Percentiles rank a stretch among this genome's conserved stretches.
phyloP scores from a whole-genome alignment of 2,113 vertebrate species.

The Terrapene triunguis region DNA sequence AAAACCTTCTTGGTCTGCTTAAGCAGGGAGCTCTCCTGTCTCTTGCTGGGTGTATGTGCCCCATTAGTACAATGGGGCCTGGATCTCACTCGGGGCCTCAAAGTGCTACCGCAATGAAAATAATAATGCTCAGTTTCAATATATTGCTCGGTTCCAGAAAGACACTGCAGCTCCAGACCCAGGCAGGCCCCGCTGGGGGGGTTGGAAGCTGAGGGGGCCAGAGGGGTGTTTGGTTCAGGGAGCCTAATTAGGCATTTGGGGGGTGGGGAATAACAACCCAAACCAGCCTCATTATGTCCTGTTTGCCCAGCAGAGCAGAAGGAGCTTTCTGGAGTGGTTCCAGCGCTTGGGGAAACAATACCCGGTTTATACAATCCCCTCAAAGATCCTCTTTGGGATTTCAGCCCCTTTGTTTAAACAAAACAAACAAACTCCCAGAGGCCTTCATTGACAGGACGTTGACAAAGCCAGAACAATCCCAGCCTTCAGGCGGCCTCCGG shows the following conservation, averaged over 20 bases:
- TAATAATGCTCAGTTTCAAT: background rate
- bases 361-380: constrained; percentile 30
- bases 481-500: constrained; percentile 24
- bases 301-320: constrained; percentile 42
- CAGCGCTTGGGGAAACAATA: constrained; percentile 65
- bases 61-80: background rate
- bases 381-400: constrained; percentile 51
- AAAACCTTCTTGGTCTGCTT: background rate
- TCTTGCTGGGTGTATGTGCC: background rate
- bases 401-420: constrained; percentile 49
- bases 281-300: constrained; percentile 49
- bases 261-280: constrained; percentile 42
- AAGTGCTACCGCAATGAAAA: background rate
- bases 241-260: constrained; percentile 42
- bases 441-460: background rate
- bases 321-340: constrained; percentile 56
- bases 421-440: constrained; percentile 58
- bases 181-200: background rate
- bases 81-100: background rate
- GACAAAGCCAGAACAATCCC: fast-evolving
- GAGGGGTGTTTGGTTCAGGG: background rate
- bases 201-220: background rate
- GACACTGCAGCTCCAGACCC: background rate
- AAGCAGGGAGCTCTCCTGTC: background rate
- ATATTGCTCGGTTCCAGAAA: background rate